These are phyloP conservation scores for Arothron firmamentum DNA, from an alignment of 2,113 vertebrate genomes.

Conservation along the genomic window DNA sequence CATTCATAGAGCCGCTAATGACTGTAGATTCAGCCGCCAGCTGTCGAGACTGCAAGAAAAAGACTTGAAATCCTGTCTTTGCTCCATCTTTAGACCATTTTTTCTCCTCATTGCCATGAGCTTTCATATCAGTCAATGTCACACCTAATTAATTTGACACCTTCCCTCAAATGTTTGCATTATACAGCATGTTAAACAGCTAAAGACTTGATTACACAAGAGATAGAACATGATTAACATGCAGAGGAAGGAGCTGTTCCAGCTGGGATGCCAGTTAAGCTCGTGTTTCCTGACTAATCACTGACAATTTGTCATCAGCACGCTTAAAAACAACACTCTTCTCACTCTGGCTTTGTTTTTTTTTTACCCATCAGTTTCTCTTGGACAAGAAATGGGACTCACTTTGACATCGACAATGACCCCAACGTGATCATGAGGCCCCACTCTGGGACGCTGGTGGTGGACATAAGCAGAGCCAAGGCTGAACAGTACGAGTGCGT, in stretches of 20 bases:
- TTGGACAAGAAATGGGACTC: constrained; percentile 92
- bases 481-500: constrained; percentile 88
- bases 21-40: constrained; percentile 14
- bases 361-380: constrained; percentile 79
- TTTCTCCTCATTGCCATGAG: neutral
- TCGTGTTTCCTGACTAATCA: no score
- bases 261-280: no score
- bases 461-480: constrained; percentile 88
- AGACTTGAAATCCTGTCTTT: constrained; percentile 5
- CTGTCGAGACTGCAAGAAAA: constrained; percentile 8
- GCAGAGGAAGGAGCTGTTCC: no score
- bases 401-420: constrained; percentile 90
- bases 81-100: neutral
- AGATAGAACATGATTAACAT: no score
- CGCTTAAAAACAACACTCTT: neutral
- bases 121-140: neutral
- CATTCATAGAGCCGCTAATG: constrained; percentile 6
- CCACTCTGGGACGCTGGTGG: constrained; percentile 85
- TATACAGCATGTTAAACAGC: no score
- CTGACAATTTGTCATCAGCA: neutral
- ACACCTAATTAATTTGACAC: neutral
- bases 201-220: no score
- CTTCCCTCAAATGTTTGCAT: no score
- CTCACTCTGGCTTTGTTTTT: neutral
- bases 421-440: constrained; percentile 82